These are phyloP conservation scores for Vanessa tameamea DNA, from an alignment of 1,140 invertebrate species.

Conservation along the genomic window DNA sequence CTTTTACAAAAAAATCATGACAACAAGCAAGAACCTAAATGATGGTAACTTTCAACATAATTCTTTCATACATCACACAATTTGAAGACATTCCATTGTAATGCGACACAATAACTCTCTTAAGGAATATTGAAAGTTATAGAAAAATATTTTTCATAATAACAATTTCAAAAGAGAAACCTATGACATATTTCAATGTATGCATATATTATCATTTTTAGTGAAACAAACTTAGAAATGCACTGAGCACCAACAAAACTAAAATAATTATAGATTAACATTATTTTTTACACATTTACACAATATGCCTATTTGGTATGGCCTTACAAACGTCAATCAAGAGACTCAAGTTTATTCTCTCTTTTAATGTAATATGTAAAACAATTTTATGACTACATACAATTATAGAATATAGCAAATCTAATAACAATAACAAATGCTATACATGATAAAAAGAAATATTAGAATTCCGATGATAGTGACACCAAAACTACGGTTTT, in stretches of 20 bases:
- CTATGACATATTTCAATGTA: slow-evolving; percentile 15
- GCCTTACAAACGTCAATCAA: slow-evolving; percentile 25
- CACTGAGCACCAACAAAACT: slow-evolving; percentile 68
- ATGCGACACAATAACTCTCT: slow-evolving; percentile 9
- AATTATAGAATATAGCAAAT: slow-evolving; percentile 11
- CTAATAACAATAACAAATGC: slow-evolving; percentile 13
- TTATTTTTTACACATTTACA: slow-evolving; percentile 67
- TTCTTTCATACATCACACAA: slow-evolving; percentile 55
- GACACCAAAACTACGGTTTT: background rate
- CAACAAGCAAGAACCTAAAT: slow-evolving; percentile 69
- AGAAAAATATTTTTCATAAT: slow-evolving; percentile 6
- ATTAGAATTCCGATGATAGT: background rate
- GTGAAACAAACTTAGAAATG: slow-evolving; percentile 58
- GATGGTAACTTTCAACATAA: slow-evolving; percentile 70
- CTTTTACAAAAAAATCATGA: slow-evolving; percentile 74
- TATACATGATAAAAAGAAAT: background rate
- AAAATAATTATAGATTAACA: slow-evolving; percentile 47
- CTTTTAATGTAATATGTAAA: slow-evolving; percentile 30
- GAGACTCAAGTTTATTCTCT: slow-evolving; percentile 17
- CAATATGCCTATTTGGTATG: slow-evolving; percentile 38
- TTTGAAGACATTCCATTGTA: slow-evolving; percentile 51
- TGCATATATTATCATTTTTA: slow-evolving; percentile 34
- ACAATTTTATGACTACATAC: slow-evolving; percentile 19
- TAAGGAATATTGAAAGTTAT: slow-evolving; percentile 24
- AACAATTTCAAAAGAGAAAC: background rate